Evolutionary conservation across 2,888 invertebrate genomes (phyloP), one percentile per base, ranked within the genome.

Genomic region (Scelioninae gen. 1): DNA sequence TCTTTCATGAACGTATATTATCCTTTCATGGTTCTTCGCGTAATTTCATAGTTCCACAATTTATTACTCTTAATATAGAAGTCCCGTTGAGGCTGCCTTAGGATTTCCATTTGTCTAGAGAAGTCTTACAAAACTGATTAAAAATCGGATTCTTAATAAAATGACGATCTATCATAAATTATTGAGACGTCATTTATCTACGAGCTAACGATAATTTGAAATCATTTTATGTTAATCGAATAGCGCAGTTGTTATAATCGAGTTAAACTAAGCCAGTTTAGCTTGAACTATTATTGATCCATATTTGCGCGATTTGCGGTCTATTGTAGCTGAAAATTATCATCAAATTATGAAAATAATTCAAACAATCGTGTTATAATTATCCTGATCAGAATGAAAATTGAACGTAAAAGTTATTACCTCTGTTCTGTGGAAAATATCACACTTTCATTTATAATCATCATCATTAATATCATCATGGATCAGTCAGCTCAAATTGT

Each of bases 51-150:
- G 83, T 80, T 80, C 74, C 83, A 77, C 79, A 80, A 83, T 83
- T 83, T 80, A 83, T 83, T 80, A 72, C 80, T 80, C 83, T 83
- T 83, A 80, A 83, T 83, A 83, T 80, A 77, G 83, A 83, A 80
- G 83, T 83, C 56, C 68, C 47, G 34, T 31, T 51, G 63, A 66
- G 75, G 62, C 53, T 65, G 66, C 65, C 38, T 69, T 62, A 82
- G 77, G 72, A 78, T 79, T 83, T 83, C 68, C 66, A 76, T 80
- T 69, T 75, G 76, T 79, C 66, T 72, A 60, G 68, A 23, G 23
- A 72, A 66, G 55, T 68, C 63, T 62, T 43, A 47, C 34, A 53
- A 55, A 82, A 72, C 66, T 77, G 66, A 77, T 82, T 77, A 77
- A 82, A 72, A 72, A 72, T 55, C 38, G n/a, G 40, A 40, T 53